These are phyloP conservation scores for Telenomus remus DNA, from an alignment of 1,140 invertebrate genomes.

Conservation along the genomic window DNA sequence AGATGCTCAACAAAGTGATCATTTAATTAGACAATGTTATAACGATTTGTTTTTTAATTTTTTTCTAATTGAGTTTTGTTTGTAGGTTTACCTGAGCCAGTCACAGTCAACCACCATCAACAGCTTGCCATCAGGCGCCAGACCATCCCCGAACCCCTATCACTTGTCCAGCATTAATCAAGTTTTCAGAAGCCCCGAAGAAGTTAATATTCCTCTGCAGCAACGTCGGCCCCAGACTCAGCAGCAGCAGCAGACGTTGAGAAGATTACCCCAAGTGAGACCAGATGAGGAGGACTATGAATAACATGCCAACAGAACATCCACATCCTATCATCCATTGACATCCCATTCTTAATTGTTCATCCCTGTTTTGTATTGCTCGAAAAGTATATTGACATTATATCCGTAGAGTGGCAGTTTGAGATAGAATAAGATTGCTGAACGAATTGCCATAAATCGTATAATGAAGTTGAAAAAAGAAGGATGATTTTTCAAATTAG, in stretches of 20 bases:
- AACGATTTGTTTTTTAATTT: too few relatives aligned
- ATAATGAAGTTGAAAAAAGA: too few relatives aligned
- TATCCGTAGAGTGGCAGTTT: neutral
- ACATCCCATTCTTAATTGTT: neutral
- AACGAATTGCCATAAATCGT: too few relatives aligned
- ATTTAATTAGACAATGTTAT: too few relatives aligned
- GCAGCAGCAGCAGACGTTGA: conserved; percentile 58
- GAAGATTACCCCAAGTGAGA: conserved; percentile 72
- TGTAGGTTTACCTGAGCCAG: conserved; percentile 60
- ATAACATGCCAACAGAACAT: conserved; percentile 47
- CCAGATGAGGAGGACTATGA: conserved; percentile 73
- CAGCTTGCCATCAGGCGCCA: conserved; percentile 66
- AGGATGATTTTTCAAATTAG: neutral
- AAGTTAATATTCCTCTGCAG: conserved; percentile 88
- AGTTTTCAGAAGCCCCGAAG: conserved; percentile 88
- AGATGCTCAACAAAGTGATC: too few relatives aligned
- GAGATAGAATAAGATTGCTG: neutral
- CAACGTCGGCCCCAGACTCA: conserved; percentile 79
- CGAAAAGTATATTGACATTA: neutral
- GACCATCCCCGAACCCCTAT: conserved; percentile 64
- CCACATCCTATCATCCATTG: conserved; percentile 10
- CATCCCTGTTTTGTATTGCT: neutral
- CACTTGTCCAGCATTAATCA: conserved; percentile 75
- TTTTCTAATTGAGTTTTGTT: conserved; percentile 4
- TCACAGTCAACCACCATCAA: conserved; percentile 64